Conservation (phyloP, 2,888 invertebrate genomes). For the Agapostemon virescens region DNA sequence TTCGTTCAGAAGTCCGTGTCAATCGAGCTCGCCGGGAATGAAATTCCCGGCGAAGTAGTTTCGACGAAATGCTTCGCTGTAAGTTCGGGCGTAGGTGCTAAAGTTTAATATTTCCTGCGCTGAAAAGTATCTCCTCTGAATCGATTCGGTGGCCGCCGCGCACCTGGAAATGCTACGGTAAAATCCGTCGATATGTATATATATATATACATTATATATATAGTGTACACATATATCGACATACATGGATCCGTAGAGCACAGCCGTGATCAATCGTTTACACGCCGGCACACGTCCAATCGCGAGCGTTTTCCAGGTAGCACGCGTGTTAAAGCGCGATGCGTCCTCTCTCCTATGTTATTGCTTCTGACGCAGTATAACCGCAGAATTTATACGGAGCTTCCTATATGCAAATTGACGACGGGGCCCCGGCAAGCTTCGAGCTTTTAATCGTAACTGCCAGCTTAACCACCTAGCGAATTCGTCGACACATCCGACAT, state of each 20-base stretch:
- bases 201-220: background rate
- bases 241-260: background rate
- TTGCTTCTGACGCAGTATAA: slow-evolving; percentile 50
- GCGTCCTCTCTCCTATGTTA: slow-evolving; percentile 37
- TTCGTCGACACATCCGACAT: slow-evolving; percentile 61
- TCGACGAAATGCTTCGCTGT: slow-evolving; percentile 19
- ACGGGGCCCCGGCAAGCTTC: slow-evolving; percentile 40
- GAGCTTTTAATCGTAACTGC: slow-evolving; percentile 66
- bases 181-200: background rate
- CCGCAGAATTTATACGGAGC: slow-evolving; percentile 53
- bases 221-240: background rate
- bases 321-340: slow-evolving; percentile 11
- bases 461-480: slow-evolving; percentile 60
- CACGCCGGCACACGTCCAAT: slow-evolving; percentile 23
- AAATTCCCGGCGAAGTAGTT: slow-evolving; percentile 10
- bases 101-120: slow-evolving; percentile 13
- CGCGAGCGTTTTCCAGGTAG: slow-evolving; percentile 28
- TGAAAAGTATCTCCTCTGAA: background rate
- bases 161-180: slow-evolving; percentile 5
- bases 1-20: slow-evolving; percentile 13
- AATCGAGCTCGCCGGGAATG: background rate
- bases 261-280: slow-evolving; percentile 36
- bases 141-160: slow-evolving; percentile 9
- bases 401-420: slow-evolving; percentile 51
- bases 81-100: slow-evolving; percentile 9